These are phyloP conservation scores for Ammodytes dubius DNA, from an alignment of 2,113 vertebrate genomes.

Conservation along the genomic window DNA sequence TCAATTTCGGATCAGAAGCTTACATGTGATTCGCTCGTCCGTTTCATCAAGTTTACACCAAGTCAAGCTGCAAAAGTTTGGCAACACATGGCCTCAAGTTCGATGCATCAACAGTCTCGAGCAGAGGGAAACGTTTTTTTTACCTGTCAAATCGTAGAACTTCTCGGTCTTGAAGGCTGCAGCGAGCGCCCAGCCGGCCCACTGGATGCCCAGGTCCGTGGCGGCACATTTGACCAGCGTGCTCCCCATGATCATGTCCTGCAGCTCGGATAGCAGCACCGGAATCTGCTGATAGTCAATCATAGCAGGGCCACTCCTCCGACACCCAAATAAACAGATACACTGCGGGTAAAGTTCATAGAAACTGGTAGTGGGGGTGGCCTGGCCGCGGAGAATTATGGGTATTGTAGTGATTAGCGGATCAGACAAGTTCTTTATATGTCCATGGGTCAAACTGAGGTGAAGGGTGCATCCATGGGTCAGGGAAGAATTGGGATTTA, in stretches of 20 bases:
- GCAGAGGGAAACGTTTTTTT: no score
- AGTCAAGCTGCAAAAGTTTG: background rate
- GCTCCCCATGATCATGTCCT: slow-evolving; percentile 72
- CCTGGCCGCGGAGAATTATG: slow-evolving; percentile 52
- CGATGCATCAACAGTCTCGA: no score
- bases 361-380: slow-evolving; percentile 21
- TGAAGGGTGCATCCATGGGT: background rate
- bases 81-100: background rate
- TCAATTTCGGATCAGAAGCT: background rate
- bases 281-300: background rate
- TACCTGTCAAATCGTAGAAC: slow-evolving; percentile 88
- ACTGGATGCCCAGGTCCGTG: slow-evolving; percentile 81
- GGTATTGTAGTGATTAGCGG: slow-evolving; percentile 75
- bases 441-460: no score
- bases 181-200: slow-evolving; percentile 82
- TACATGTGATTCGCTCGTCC: background rate
- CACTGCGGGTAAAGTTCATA: slow-evolving; percentile 68
- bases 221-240: slow-evolving; percentile 74
- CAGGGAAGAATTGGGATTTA: no score
- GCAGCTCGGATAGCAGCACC: slow-evolving; percentile 48
- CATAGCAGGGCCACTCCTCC: slow-evolving; percentile 54
- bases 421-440: background rate
- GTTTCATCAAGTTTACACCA: background rate
- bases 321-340: background rate
- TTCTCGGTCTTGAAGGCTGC: slow-evolving; percentile 83